Evolutionary conservation across 2,797 vertebrate species (phyloP), one percentile per base, ranked within the genome.

Genomic region (Poliocrania exsul): DNA sequence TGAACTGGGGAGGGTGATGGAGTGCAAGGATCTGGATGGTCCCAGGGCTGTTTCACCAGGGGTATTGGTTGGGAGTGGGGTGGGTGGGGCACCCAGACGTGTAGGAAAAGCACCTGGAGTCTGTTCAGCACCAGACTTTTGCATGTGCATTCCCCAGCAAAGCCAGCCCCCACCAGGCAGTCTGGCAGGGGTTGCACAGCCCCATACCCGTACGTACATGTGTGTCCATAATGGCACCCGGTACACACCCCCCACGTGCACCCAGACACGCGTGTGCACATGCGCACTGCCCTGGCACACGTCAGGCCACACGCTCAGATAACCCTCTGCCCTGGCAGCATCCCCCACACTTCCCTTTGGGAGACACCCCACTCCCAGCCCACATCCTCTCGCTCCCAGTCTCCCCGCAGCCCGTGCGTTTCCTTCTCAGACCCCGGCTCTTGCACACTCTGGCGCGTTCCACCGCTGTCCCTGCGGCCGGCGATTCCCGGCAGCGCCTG

Each of bases 401-500:
- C 54, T 61, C 67, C 31, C 42, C 6, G 5, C n/a, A 74, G 57
- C 6, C 31, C 1, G 0, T 8, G 4, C 0, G 4, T 56, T 95
- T 94, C 92, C 82, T 65, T 50, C 85, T 89, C 81, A 18, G 62
- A 88, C 70, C 58, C 42, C 28, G 26, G 64, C 51, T 75, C 74
- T 75, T 4, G 4, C 61, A 62, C 17, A 7, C 56, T 91, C 49
- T 90, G 23, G 3, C 66, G 40, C 2, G 3, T 79, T 93, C 92
- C 92, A 85, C 51, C 69, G 80, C 80, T 18, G 77, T 83, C 77
- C 77, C 81, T 10, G 29, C 5, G 5, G 83, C 75, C 78, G 2
- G 65, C 26, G 0, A 23, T 96, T 97, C 92, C 95, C 60, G 87
- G 92, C 94, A 96, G 88, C 3, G 44, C 74, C 91, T 93, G 94